Conservation (phyloP, 2,797 vertebrate genomes). For the Huso huso region DNA sequence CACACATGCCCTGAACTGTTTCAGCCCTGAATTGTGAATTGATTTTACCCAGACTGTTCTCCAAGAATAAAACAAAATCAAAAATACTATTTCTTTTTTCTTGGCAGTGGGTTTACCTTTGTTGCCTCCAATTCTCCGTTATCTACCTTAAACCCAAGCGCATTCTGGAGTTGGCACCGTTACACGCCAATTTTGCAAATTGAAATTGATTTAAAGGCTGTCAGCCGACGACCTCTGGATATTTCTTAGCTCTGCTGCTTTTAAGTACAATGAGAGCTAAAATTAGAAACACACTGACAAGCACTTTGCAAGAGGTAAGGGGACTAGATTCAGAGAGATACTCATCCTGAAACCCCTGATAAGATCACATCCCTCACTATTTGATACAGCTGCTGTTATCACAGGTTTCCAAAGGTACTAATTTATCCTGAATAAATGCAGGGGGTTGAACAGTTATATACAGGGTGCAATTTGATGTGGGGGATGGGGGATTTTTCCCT, state of each 20-base stretch:
- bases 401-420: slow-evolving; percentile 2
- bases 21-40: no score
- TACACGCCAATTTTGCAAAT: slow-evolving; percentile 11
- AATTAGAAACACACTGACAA: slow-evolving; percentile 1
- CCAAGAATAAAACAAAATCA: background rate
- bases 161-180: slow-evolving; percentile 5
- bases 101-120: background rate
- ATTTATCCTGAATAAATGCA: slow-evolving; percentile 5
- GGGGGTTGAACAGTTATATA: background rate
- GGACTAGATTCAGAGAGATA: background rate
- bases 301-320: background rate
- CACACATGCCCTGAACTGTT: no score
- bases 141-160: background rate
- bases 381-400: background rate
- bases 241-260: slow-evolving; percentile 6
- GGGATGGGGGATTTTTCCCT: no score
- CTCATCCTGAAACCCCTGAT: background rate
- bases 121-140: background rate
- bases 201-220: slow-evolving; percentile 14
- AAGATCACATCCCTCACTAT: background rate
- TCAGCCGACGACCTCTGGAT: background rate
- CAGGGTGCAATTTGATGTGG: no score
- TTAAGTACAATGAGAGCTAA: slow-evolving; percentile 14
- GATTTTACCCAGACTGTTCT: no score
- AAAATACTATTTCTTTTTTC: background rate